phyloP scores from a whole-genome alignment of 2,888 invertebrate species.

The Augochlorella aurata region DNA sequence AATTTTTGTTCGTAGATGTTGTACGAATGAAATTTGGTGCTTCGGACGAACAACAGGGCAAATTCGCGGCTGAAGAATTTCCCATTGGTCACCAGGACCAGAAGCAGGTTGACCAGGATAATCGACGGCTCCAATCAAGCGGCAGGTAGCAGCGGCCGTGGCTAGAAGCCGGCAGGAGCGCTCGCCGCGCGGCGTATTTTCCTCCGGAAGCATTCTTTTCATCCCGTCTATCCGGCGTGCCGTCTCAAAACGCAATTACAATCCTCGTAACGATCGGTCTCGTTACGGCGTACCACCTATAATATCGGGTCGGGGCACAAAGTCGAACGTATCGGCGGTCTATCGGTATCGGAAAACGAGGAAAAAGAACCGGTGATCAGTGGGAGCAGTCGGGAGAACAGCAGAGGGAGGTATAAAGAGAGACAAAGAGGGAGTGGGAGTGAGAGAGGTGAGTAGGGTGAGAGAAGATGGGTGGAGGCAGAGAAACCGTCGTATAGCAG shows the following conservation, averaged over 20 bases:
- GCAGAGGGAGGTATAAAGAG: not conserved
- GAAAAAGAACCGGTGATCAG: slow-evolving; percentile 24
- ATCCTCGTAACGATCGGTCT: slow-evolving; percentile 37
- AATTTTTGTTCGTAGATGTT: no score
- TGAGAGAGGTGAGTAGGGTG: not conserved
- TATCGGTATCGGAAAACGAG: slow-evolving; percentile 12
- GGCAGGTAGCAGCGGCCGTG: not conserved
- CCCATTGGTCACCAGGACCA: no score
- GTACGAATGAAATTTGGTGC: no score
- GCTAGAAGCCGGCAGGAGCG: not conserved
- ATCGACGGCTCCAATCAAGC: not conserved
- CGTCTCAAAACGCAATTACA: slow-evolving; percentile 39
- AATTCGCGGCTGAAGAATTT: no score
- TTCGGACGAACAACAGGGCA: no score
- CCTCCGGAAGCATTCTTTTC: slow-evolving; percentile 4
- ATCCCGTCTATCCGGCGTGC: not conserved
- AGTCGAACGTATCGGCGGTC: slow-evolving; percentile 23
- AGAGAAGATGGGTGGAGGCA: not conserved
- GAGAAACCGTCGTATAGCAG: not conserved
- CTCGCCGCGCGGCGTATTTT: slow-evolving; percentile 10
- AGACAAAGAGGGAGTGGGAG: not conserved
- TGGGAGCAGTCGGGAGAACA: slow-evolving; percentile 5
- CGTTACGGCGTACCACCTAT: slow-evolving; percentile 26
- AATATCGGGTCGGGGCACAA: slow-evolving; percentile 16
- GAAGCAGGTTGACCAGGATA: no score